Evolutionary conservation across 2,113 vertebrate genomes (phyloP).

Genomic region (Pristiophorus japonicus): DNA sequence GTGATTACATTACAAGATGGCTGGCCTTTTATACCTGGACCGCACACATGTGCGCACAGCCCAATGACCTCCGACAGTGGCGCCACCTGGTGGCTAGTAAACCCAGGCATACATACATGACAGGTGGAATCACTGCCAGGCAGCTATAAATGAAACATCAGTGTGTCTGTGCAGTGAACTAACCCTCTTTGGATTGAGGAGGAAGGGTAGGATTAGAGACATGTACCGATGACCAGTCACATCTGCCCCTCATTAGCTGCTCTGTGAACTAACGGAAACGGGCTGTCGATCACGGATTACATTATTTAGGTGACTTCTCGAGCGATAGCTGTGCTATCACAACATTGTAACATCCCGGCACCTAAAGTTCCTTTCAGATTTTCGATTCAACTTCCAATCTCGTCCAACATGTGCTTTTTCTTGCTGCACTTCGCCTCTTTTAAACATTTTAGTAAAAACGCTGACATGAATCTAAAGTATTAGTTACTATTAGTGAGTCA

Average conservation of each 20-base stretch:
- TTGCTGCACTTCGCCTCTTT: neutral
- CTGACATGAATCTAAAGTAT: neutral
- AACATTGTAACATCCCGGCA: neutral
- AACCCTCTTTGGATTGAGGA: neutral
- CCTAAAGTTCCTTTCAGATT: neutral
- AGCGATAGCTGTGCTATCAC: neutral
- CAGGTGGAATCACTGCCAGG: neutral
- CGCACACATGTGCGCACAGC: too few relatives aligned
- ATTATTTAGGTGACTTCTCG: neutral
- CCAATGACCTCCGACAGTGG: too few relatives aligned
- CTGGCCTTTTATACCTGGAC: too few relatives aligned
- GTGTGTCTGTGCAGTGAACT: neutral
- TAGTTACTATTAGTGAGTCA: neutral
- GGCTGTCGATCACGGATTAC: neutral
- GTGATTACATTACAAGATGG: too few relatives aligned
- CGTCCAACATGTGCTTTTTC: neutral
- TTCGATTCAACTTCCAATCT: neutral
- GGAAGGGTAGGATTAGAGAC: neutral
- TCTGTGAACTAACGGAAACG: neutral
- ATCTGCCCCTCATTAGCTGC: neutral
- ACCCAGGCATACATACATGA: too few relatives aligned
- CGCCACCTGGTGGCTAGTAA: too few relatives aligned
- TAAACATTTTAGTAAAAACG: neutral
- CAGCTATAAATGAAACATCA: neutral
- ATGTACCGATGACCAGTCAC: neutral